Evolutionary conservation across 2,113 vertebrate species (phyloP).

Genomic region (Ariopsis seemanni): DNA sequence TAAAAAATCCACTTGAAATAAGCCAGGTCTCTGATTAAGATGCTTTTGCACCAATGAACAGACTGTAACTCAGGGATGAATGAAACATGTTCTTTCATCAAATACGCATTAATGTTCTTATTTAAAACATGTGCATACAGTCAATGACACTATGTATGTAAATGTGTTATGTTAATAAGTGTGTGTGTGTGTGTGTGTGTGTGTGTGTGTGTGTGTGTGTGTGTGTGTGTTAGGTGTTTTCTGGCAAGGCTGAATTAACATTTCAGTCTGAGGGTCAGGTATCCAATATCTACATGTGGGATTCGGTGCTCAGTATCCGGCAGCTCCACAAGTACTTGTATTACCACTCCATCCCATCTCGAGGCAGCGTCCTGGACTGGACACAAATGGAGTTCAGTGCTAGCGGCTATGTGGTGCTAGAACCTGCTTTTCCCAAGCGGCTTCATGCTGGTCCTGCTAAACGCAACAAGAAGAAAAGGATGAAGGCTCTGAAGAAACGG

Average conservation of each 20-base stretch:
- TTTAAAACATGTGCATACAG: background rate
- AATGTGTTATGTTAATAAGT: background rate
- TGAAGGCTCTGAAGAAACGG: background rate
- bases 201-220: slow-evolving; percentile 1
- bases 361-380: background rate
- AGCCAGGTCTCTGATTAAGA: background rate
- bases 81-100: background rate
- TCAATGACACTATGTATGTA: background rate
- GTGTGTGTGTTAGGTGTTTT: slow-evolving; percentile 1
- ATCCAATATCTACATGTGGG: slow-evolving; percentile 1
- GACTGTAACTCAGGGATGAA: background rate
- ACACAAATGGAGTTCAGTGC: background rate
- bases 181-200: background rate
- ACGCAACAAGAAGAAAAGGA: background rate
- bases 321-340: background rate
- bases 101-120: background rate
- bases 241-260: background rate
- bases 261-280: background rate
- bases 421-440: background rate
- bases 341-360: background rate
- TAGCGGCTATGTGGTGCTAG: background rate
- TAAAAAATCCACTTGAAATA: background rate
- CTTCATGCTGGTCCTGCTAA: background rate
- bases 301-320: background rate
- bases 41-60: background rate